phyloP scores from a whole-genome alignment of 2,888 invertebrate species.

The Boloria euphrosyne region DNA sequence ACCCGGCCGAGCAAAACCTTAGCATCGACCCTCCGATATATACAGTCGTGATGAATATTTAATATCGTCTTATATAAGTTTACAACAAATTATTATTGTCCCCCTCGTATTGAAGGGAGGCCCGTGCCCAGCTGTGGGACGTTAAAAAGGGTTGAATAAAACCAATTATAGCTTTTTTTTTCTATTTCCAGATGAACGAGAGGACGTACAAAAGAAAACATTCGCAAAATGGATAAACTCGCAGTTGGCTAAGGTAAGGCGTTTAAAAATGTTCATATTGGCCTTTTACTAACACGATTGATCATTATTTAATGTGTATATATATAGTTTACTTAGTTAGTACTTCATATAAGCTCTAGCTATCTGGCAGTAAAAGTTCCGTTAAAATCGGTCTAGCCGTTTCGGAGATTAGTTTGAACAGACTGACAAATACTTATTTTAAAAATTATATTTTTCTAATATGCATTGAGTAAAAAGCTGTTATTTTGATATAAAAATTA shows the following conservation, averaged over 20 bases:
- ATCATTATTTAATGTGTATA: not conserved
- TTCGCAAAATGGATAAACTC: constrained; percentile 96
- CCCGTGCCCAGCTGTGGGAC: too few relatives aligned
- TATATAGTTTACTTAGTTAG: too few relatives aligned
- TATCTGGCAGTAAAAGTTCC: too few relatives aligned
- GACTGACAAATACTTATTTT: too few relatives aligned
- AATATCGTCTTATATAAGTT: not conserved
- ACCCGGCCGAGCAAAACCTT: not conserved
- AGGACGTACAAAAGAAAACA: constrained; percentile 97
- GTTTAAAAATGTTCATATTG: not conserved
- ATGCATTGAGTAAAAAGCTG: too few relatives aligned
- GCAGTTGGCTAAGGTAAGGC: constrained; percentile 88
- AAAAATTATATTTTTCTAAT: too few relatives aligned
- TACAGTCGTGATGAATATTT: constrained; percentile 12
- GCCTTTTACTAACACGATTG: not conserved
- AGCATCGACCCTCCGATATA: constrained; percentile 1
- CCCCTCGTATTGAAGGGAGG: too few relatives aligned
- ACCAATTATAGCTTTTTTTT: constrained; percentile 9
- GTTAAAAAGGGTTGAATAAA: too few relatives aligned
- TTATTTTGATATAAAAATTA: too few relatives aligned
- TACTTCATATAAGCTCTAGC: too few relatives aligned
- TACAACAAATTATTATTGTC: constrained; percentile 4
- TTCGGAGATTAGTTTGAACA: too few relatives aligned
- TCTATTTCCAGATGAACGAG: constrained; percentile 90
- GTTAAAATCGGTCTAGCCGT: too few relatives aligned